A percentile compares a stretch with the other conserved stretches of the same genome.
Conservation (phyloP, 37 sponge, comb jelly and placozoan genomes). For the Theonella swinhoei region DNA sequence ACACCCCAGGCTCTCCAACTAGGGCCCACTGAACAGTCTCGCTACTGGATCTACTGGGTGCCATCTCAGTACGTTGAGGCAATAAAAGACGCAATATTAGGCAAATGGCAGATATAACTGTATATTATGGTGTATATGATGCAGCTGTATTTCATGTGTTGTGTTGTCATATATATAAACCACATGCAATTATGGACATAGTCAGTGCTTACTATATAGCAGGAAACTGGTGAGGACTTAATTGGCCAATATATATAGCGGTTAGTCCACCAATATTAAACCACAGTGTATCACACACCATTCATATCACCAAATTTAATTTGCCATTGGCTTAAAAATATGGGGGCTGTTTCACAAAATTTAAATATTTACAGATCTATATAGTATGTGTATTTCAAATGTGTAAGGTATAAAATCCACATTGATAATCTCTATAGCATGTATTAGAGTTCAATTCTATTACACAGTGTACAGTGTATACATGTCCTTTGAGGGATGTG, state of each 20-base stretch:
- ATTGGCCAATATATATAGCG: too few species aligned
- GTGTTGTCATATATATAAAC: neutral
- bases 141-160: neutral
- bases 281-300: too few species aligned
- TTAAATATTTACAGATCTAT: too few species aligned
- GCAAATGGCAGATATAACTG: conserved; percentile 79
- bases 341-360: too few species aligned
- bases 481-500: neutral
- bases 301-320: too few species aligned
- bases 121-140: neutral
- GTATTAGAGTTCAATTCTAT: neutral
- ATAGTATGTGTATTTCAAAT: too few species aligned
- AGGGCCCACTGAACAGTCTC: conserved; percentile 88
- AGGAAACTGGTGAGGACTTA: too few species aligned
- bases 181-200: neutral
- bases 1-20: conserved; percentile 81
- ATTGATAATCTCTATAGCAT: neutral
- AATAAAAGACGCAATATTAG: conserved; percentile 85
- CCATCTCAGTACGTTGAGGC: conserved; percentile 93
- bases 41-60: conserved; percentile 96
- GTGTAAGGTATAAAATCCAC: neutral
- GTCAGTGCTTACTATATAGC: too few species aligned
- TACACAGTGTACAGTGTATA: neutral
- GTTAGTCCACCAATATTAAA: too few species aligned
- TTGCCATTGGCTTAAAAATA: too few species aligned